phyloP scores from a whole-genome alignment of 1,140 invertebrate species.

The Ostrea edulis region DNA sequence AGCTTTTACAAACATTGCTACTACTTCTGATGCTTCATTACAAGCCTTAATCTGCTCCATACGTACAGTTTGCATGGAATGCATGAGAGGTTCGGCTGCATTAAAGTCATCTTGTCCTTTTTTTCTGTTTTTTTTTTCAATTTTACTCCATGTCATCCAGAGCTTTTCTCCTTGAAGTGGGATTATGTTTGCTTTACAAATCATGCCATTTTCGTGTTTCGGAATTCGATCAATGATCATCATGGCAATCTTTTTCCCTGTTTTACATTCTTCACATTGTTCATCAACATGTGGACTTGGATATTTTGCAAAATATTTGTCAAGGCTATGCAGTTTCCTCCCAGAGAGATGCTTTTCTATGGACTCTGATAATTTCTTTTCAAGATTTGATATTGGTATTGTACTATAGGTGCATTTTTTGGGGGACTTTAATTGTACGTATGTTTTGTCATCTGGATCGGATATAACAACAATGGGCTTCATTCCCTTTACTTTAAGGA shows the following conservation, averaged over 20 bases:
- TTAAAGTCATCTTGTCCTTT: background rate
- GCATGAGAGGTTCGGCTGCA: background rate
- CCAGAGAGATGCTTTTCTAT: background rate
- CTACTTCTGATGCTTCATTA: background rate
- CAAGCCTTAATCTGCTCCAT: background rate
- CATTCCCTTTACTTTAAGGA: background rate
- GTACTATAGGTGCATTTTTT: too few species aligned
- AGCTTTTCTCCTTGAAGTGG: background rate
- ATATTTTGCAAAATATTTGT: background rate
- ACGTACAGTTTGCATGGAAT: background rate
- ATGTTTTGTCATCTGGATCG: background rate
- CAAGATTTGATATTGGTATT: too few species aligned
- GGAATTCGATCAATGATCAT: background rate
- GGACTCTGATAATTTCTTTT: background rate
- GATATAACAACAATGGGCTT: background rate
- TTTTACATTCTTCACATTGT: background rate
- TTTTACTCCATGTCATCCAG: background rate
- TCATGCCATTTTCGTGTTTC: background rate
- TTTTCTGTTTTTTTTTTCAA: background rate
- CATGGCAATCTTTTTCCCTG: background rate
- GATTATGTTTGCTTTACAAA: background rate
- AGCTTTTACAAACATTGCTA: background rate
- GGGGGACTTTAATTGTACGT: too few species aligned
- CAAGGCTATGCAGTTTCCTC: background rate
- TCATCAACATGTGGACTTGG: slow-evolving; percentile 2